Conservation (phyloP, 1,140 invertebrate species). For the Drosophila busckii region DNA sequence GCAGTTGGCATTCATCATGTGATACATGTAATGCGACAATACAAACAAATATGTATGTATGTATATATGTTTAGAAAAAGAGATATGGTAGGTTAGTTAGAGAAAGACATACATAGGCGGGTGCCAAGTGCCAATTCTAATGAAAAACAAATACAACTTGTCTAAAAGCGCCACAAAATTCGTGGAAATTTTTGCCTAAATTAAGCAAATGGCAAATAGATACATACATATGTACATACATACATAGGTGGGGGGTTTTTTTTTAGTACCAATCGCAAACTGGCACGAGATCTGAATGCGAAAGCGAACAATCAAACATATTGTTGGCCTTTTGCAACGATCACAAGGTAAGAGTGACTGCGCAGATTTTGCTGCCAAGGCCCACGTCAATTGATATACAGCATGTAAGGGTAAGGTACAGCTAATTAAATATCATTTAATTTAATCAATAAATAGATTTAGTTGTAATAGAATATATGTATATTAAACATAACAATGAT, state of each 20-base stretch:
- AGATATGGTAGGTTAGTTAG: conserved; percentile 29
- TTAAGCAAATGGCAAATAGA: conserved; percentile 19
- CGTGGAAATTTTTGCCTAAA: conserved; percentile 54
- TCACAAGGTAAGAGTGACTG: conserved; percentile 41
- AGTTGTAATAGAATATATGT: too few species aligned
- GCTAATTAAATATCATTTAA: too few species aligned
- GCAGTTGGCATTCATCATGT: conserved; percentile 43
- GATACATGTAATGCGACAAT: conserved; percentile 46
- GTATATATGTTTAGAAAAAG: background rate
- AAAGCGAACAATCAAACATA: conserved; percentile 11
- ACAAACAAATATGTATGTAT: conserved; percentile 8
- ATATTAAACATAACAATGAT: too few species aligned
- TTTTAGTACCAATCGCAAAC: conserved; percentile 43
- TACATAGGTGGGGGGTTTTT: conserved; percentile 5
- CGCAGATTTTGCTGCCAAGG: conserved; percentile 22
- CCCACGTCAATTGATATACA: conserved; percentile 37
- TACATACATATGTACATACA: background rate
- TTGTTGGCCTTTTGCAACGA: conserved; percentile 20
- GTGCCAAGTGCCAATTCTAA: too few species aligned
- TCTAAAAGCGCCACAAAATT: conserved; percentile 29
- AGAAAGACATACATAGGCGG: conserved; percentile 9
- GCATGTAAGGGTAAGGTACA: too few species aligned
- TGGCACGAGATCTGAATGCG: conserved; percentile 56
- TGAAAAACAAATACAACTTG: conserved; percentile 9
- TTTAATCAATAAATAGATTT: too few species aligned